Conservation (phyloP, 1,140 invertebrate species). For the Linepithema humile region DNA sequence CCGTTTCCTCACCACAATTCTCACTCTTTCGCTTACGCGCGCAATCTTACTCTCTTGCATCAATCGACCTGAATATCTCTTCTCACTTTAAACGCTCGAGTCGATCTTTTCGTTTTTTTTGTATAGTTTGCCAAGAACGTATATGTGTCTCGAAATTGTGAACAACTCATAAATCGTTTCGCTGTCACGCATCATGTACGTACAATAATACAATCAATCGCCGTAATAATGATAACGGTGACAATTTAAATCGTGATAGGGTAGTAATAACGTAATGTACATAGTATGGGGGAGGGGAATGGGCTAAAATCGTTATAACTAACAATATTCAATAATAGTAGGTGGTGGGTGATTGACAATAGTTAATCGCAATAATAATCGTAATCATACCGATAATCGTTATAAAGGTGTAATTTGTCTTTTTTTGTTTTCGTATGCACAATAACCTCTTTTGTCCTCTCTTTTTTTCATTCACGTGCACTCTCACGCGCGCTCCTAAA, state of each 20-base stretch:
- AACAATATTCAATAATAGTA: conserved; percentile 62
- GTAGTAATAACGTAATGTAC: conserved; percentile 50
- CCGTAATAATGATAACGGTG: conserved; percentile 76
- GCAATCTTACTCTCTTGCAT: conserved; percentile 36
- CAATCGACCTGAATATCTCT: conserved; percentile 46
- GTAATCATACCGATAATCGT: conserved; percentile 74
- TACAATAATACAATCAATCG: conserved; percentile 76
- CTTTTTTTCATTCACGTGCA: conserved; percentile 79
- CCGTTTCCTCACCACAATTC: background rate
- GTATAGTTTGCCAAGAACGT: conserved; percentile 75
- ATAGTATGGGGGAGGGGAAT: conserved; percentile 23
- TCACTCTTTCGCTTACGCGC: conserved; percentile 17
- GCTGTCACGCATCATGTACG: conserved; percentile 81
- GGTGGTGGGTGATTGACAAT: conserved; percentile 74
- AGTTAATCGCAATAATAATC: conserved; percentile 79
- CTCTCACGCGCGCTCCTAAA: conserved; percentile 82
- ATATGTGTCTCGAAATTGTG: conserved; percentile 83
- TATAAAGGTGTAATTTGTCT: conserved; percentile 79
- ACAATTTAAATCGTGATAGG: conserved; percentile 65
- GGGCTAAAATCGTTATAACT: conserved; percentile 54
- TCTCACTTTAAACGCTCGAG: conserved; percentile 58
- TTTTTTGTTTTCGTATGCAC: conserved; percentile 82
- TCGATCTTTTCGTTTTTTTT: conserved; percentile 71
- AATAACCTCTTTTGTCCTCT: conserved; percentile 81
- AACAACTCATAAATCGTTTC: conserved; percentile 83